Evolutionary conservation across 2,797 vertebrate genomes (phyloP), one percentile per base, ranked within the genome.

Genomic region (Malurus splendens): DNA sequence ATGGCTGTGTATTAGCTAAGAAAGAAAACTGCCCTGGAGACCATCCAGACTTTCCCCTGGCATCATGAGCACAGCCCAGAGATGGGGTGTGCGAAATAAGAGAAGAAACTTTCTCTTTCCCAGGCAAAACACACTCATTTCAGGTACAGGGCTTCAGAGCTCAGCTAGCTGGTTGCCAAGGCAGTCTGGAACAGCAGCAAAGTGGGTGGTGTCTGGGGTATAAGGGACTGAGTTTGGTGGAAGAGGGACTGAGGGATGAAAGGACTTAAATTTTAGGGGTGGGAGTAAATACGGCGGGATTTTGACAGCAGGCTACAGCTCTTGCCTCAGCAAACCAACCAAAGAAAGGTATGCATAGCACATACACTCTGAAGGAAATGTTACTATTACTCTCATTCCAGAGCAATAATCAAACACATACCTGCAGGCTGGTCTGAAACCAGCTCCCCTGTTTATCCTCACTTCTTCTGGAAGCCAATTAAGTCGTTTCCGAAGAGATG

Each of bases 391-490:
- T 61, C 22, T 30, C 39, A n/a, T 82, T 88, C 55, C 77, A 62
- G 42, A 57, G 55, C 68, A 45, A 81, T 62, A 75, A 75, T 70
- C 64, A 65, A 70, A 64, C 59, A 79, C 65, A 36, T 47, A 73
- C 50, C 82, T 73, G 9, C 74, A 76, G 47, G 38, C 0, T 60
- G 48, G 55, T 79, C 42, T 92, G 90, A 91, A 92, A 41, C 36
- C 52, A 80, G 33, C 64, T 85, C 47, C 27, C 23, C 44, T 64
- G 50, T 59, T 87, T 56, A 42, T 77, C 71, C 65, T 79, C 20
- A 8, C 67, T 92, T 76, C 67, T 94, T 90, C 67, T 87, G 78
- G 85, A 86, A 90, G 77, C 92, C 94, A 94, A 87, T 93, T 93
- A 93, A 93, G 75, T 84, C 73, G 59, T 89, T 94, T 71, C 85